Evolutionary conservation across 2,888 invertebrate species (phyloP).

Genomic region (Netelia inedita): DNA sequence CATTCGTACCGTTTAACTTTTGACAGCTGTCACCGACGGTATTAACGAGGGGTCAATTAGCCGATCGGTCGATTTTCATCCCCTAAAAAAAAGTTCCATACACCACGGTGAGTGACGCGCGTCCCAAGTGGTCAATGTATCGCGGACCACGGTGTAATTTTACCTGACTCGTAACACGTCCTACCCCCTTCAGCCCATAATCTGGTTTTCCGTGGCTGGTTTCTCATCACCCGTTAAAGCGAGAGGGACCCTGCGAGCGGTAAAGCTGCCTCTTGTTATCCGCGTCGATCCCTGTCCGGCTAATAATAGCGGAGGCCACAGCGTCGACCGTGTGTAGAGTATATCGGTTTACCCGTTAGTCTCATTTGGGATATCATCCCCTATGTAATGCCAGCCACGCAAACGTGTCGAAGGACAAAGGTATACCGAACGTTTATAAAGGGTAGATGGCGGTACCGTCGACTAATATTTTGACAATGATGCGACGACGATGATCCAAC

Average conservation of each 20-base stretch:
- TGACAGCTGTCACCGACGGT: too few species aligned
- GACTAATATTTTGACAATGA: constrained; percentile 72
- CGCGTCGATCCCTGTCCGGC: constrained; percentile 65
- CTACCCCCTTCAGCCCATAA: background rate
- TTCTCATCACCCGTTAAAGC: constrained; percentile 44
- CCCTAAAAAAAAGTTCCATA: too few species aligned
- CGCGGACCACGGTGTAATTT: background rate
- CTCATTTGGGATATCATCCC: constrained; percentile 65
- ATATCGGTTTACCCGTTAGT: constrained; percentile 62
- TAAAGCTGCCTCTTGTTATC: constrained; percentile 60
- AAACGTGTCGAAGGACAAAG: constrained; percentile 33
- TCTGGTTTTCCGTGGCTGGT: constrained; percentile 49
- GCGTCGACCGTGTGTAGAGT: constrained; percentile 59
- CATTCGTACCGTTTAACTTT: too few species aligned
- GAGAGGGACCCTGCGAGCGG: constrained; percentile 32
- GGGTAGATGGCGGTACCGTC: constrained; percentile 28
- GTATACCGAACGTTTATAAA: constrained; percentile 33
- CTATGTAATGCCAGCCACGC: constrained; percentile 25
- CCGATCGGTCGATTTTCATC: too few species aligned
- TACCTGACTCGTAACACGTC: constrained; percentile 2
- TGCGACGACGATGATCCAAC: constrained; percentile 64
- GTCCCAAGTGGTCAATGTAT: background rate
- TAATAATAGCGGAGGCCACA: constrained; percentile 67
- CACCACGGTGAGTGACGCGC: background rate
- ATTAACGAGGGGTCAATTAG: too few species aligned